These are phyloP conservation scores for Crypturellus undulatus DNA, from an alignment of 2,113 vertebrate genomes.

Conservation along the genomic window DNA sequence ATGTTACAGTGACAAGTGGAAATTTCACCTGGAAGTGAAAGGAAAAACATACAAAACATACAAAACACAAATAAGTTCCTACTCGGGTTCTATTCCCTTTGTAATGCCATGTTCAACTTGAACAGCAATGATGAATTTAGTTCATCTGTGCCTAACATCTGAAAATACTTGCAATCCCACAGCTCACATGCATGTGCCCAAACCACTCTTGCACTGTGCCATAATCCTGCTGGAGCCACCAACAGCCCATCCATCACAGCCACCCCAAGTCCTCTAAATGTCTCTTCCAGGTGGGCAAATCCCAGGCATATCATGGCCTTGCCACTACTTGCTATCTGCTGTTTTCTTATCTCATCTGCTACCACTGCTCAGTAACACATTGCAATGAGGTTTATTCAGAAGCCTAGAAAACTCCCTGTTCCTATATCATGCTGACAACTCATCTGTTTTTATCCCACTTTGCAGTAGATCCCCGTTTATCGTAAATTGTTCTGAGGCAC, in stretches of 20 bases:
- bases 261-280: neutral
- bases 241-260: neutral
- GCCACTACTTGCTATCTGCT: neutral
- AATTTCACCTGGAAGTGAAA: conserved; percentile 5
- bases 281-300: neutral
- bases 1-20: neutral
- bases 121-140: neutral
- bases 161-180: neutral
- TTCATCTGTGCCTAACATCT: neutral
- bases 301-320: neutral
- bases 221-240: accelerated
- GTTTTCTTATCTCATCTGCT: neutral
- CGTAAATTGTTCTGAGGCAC: conserved; percentile 1
- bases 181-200: neutral
- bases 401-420: neutral
- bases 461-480: conserved; percentile 25
- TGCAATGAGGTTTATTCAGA: neutral
- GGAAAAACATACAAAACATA: too few relatives aligned
- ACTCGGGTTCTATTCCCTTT: neutral
- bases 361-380: neutral
- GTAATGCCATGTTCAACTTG: neutral
- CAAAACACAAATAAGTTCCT: too few relatives aligned
- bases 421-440: neutral
- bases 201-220: accelerated
- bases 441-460: neutral